Conservation (phyloP, 2,888 invertebrate genomes). For the Cecidostiba fungosa region DNA sequence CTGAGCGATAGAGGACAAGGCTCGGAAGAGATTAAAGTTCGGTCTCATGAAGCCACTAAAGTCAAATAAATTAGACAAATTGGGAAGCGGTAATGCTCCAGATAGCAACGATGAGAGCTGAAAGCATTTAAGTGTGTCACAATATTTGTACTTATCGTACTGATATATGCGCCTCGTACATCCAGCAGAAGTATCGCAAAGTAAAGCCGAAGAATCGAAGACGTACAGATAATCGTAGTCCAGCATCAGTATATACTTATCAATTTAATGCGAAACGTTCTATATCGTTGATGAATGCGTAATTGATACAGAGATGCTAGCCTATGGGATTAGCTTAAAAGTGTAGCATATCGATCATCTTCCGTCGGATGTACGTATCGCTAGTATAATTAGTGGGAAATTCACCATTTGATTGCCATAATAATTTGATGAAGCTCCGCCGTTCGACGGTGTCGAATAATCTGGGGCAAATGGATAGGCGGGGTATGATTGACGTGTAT, state of each 20-base stretch:
- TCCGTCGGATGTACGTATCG: background rate
- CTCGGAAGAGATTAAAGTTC: conserved; percentile 76
- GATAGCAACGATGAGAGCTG: conserved; percentile 52
- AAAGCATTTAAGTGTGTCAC: conserved; percentile 16
- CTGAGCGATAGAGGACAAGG: conserved; percentile 84
- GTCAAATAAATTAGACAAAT: conserved; percentile 52
- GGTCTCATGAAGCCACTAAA: conserved; percentile 57
- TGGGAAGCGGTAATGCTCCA: conserved; percentile 43
- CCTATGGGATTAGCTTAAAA: background rate
- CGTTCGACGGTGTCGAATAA: conserved; percentile 43
- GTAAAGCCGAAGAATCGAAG: background rate
- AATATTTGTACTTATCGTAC: background rate
- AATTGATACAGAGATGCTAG: background rate
- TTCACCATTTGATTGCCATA: conserved; percentile 43
- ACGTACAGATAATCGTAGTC: background rate
- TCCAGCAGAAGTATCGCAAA: background rate
- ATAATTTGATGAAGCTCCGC: conserved; percentile 36
- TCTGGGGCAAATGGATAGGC: conserved; percentile 40
- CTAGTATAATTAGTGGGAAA: conserved; percentile 20
- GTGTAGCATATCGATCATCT: background rate
- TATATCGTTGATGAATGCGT: background rate
- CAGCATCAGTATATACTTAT: background rate
- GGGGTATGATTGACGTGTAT: conserved; percentile 47
- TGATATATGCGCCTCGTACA: background rate
- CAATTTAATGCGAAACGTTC: background rate